Base-by-base conservation (phyloP, 1,140 invertebrate genomes). In the Eufriesea mexicana region DNA sequence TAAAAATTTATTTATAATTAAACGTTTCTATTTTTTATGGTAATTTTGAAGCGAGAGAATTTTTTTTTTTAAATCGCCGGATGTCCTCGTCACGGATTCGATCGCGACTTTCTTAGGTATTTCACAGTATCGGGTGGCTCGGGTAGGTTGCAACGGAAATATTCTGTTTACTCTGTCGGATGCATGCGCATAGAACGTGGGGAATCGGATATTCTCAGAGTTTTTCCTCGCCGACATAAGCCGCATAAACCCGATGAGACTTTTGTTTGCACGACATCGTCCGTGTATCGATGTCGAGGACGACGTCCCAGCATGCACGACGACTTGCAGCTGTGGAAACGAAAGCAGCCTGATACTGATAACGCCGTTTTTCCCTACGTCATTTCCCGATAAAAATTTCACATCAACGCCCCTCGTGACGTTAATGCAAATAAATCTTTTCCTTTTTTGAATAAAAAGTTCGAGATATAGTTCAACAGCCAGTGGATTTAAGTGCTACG, bases 181-280 rank as follows among this genome's bases (percentile, higher is more conserved):
- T 81, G 59, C 49, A 74, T 55, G 42, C 61, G 49, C 73, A 49
- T 59, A 35, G 73, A 78, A 79, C 73, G 47, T 25, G 28, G 8
- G 61, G 73, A 68, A 76, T 75, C 80, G 73, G 80, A 87, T 84
- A 85, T 84, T 84, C 83, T 76, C 55, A 45, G 64, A 74, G 76
- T 70, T 87, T 84, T 87, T 86, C 71, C 82, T 49, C 59, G 51
- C n/a, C 59, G 49, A 67, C 71, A 54, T 79, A 84, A 87, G 59
- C 80, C 78, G 64, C 71, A 79, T 72, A 86, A 86, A 86, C 81
- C 51, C 71, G 81, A 87, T 86, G 86, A 86, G 81, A 79, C 86
- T 72, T 86, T 84, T 86, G 84, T 87, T 87, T 87, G 66, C 76
- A 55, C 51, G 77, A 84, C 62, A 76, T 87, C 85, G 82, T 68